phyloP scores from a whole-genome alignment of 2,888 invertebrate genomes.

The Drepana falcataria region DNA sequence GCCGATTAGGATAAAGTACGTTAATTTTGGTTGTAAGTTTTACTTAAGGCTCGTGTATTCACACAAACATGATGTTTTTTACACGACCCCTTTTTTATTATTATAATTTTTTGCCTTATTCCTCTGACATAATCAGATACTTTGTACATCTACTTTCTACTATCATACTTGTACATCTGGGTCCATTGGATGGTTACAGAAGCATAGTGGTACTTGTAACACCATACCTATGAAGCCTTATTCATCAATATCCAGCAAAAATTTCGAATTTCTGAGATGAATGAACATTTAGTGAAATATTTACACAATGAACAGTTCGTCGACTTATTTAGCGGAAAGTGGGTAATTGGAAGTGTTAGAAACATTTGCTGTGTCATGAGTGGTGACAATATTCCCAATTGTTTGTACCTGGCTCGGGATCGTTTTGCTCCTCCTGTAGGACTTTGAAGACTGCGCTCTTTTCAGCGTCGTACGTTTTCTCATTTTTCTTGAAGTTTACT shows the following conservation, averaged over 20 bases:
- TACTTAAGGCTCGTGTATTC: neutral
- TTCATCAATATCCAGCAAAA: no score
- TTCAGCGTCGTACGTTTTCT: conserved; percentile 90
- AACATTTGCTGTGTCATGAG: neutral
- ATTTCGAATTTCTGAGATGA: no score
- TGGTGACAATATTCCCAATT: no score
- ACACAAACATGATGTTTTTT: neutral
- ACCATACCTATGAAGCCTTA: no score
- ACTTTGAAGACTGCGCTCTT: conserved; percentile 95
- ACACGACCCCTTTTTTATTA: no score
- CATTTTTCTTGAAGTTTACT: conserved; percentile 97
- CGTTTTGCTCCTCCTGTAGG: conserved; percentile 92
- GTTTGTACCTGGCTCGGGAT: conserved; percentile 85
- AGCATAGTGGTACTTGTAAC: no score
- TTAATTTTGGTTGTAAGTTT: conserved; percentile 20
- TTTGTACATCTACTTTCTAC: no score
- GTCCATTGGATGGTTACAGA: no score
- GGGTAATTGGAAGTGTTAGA: neutral
- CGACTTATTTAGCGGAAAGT: neutral
- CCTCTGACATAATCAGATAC: no score
- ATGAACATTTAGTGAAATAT: neutral
- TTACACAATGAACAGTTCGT: neutral
- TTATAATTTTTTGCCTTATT: no score
- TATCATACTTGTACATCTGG: no score
- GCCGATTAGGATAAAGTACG: conserved; percentile 38